phyloP scores from a whole-genome alignment of 1,140 invertebrate genomes.

The Panulirus ornatus region DNA sequence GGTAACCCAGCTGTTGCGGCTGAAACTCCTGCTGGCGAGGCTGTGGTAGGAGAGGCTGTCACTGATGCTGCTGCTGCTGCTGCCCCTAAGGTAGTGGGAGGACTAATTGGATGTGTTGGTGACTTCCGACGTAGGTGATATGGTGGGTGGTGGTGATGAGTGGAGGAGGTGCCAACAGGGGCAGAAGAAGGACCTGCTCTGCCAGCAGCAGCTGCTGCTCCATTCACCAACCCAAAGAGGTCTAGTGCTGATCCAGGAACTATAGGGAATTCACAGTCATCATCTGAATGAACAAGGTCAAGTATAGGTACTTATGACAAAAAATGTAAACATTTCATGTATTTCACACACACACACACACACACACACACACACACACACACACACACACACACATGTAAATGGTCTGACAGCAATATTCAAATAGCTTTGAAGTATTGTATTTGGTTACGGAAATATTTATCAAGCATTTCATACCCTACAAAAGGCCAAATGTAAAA shows the following conservation, averaged over 20 bases:
- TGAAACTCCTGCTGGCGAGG: conserved; percentile 52
- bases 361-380: not conserved
- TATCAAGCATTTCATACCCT: too few relatives aligned
- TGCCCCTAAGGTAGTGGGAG: conserved; percentile 29
- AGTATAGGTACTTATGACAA: not conserved
- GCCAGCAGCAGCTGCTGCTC: conserved; percentile 45
- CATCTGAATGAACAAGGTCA: conserved; percentile 43
- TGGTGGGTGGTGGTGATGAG: conserved; percentile 60
- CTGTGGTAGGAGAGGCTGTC: conserved; percentile 47
- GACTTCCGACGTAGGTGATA: conserved; percentile 67
- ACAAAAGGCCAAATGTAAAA: too few relatives aligned
- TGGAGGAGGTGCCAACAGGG: conserved; percentile 51
- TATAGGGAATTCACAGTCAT: conserved; percentile 58
- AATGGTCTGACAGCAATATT: too few relatives aligned
- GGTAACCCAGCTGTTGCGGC: conserved; percentile 57
- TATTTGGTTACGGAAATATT: too few relatives aligned
- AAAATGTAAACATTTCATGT: not conserved
- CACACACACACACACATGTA: conserved; percentile 2
- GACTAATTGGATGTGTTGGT: conserved; percentile 47
- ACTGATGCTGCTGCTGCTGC: conserved; percentile 43
- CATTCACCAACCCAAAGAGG: conserved; percentile 49
- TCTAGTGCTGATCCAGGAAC: conserved; percentile 40
- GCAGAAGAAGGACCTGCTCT: conserved; percentile 49
- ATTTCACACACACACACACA: not conserved
- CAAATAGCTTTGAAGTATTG: too few relatives aligned